Evolutionary conservation across 37 sponge, comb jelly and placozoan genomes (phyloP).

Genomic region (Ianthella basta): DNA sequence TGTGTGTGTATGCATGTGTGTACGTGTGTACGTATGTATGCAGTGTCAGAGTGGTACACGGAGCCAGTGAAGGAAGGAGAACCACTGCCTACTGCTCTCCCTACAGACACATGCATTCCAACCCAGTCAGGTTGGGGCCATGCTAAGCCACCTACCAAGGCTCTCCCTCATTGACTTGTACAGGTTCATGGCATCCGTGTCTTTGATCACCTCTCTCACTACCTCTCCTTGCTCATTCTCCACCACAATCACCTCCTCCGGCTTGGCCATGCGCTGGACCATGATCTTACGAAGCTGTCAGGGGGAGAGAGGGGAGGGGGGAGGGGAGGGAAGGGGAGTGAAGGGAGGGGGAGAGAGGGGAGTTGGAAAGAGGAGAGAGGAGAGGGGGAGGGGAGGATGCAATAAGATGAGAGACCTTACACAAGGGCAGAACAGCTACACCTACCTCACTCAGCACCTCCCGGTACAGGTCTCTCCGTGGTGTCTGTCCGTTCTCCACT

Average conservation of each 20-base stretch:
- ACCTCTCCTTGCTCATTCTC: conserved; percentile 99
- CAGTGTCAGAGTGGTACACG: too few relatives aligned
- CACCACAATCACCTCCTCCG: conserved; percentile 98
- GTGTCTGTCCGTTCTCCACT: conserved; percentile 46
- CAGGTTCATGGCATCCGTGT: conserved; percentile 98
- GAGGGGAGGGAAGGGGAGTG: not conserved
- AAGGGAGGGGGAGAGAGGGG: not conserved
- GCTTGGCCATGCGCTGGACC: conserved; percentile 98
- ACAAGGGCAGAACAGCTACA: not conserved
- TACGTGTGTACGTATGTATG: too few relatives aligned
- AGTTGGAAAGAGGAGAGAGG: too few relatives aligned
- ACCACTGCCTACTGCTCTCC: too few relatives aligned
- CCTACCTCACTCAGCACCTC: conserved; percentile 72
- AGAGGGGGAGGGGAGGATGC: too few relatives aligned
- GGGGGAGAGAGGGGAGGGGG: not conserved
- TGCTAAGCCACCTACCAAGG: conserved; percentile 59
- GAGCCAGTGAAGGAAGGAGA: too few relatives aligned
- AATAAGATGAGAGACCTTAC: too few relatives aligned
- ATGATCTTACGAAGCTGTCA: conserved; percentile 90
- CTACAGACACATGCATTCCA: too few relatives aligned
- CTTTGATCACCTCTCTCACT: conserved; percentile 99
- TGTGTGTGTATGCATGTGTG: too few relatives aligned
- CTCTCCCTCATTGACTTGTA: conserved; percentile 99
- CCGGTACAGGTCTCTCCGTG: conserved; percentile 85
- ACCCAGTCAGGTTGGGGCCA: too few relatives aligned